Evolutionary conservation across 2,888 invertebrate species (phyloP), one percentile per base, ranked within the genome.

Genomic region (Sesamia inferens): DNA sequence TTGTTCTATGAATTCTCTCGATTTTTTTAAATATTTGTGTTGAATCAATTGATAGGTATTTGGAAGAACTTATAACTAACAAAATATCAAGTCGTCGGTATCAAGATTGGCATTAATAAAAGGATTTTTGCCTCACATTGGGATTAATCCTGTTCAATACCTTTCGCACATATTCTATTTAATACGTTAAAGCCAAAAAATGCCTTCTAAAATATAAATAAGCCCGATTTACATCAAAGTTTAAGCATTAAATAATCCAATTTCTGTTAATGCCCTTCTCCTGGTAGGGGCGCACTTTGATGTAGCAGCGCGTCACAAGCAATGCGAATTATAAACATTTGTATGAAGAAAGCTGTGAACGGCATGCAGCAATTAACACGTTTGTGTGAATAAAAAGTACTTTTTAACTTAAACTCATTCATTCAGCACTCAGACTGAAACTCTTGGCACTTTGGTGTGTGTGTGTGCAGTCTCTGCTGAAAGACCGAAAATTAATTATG

Each of bases 271-370:
- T 73, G 62, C 39, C 16, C 39, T 51, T 42, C 42, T 44, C 44
- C 13, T 76, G 70, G 88, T 88, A 89, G 76, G 76, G 80, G 54
- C 74, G 68, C 87, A 88, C 91, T 92, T 93, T 93, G 92, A 93
- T 91, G 92, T 93, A 89, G 88, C 90, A 89, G 87, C 86, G 84
- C 89, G 87, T 88, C 66, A 85, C 86, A 88, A 90, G 81, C 91
- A 86, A 90, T 85, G 91, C 91, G 88, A 91, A 93, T 90, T 88
- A 90, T 90, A 91, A 89, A 93, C 93, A 93, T 93, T 92, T 92
- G 91, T 90, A 89, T 81, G 90, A 90, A 89, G 85, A 82, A 79
- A 82, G 83, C 87, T 82, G 85, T 86, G 87, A 88, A 86, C 86
- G 68, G 83, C 54, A 65, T 31, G 75, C 82, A 70, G 90, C 90